Evolutionary conservation across 2,797 vertebrate genomes (phyloP).

Genomic region (Pipistrellus kuhlii): DNA sequence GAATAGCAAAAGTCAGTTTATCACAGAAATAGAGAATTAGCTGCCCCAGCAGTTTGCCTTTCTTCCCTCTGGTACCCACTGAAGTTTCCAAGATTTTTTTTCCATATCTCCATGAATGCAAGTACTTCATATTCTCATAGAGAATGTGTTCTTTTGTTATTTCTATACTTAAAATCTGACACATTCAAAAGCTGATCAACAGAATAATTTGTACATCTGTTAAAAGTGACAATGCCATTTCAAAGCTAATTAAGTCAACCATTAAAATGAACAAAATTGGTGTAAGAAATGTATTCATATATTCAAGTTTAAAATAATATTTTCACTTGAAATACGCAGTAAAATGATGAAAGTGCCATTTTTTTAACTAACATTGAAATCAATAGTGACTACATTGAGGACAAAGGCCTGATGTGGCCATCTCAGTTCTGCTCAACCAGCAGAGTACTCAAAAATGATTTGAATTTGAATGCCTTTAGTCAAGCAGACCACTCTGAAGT

Average conservation of each 20-base stretch:
- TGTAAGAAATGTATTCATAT: neutral
- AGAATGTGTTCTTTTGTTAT: neutral
- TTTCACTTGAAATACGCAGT: neutral
- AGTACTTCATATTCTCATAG: neutral
- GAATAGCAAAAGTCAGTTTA: neutral
- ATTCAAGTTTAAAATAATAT: neutral
- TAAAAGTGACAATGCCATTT: neutral
- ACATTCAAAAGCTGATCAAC: neutral
- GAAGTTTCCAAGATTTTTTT: neutral
- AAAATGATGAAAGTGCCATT: neutral
- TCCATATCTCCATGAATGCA: neutral
- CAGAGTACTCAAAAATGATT: slow-evolving; percentile 50
- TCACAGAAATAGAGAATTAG: slow-evolving; percentile 7
- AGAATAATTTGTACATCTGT: neutral
- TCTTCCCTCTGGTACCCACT: neutral
- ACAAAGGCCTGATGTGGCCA: slow-evolving; percentile 8
- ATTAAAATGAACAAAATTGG: slow-evolving; percentile 27
- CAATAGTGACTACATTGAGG: neutral
- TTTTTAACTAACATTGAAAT: slow-evolving; percentile 40
- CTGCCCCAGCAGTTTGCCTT: neutral
- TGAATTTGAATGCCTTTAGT: slow-evolving; percentile 62
- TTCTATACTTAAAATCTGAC: neutral
- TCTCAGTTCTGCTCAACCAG: slow-evolving; percentile 41
- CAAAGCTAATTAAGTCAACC: neutral
- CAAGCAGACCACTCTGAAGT: neutral